Conservation (phyloP, 92 coral and sea anemone genomes). For the Zoanthus sansibaricus region DNA sequence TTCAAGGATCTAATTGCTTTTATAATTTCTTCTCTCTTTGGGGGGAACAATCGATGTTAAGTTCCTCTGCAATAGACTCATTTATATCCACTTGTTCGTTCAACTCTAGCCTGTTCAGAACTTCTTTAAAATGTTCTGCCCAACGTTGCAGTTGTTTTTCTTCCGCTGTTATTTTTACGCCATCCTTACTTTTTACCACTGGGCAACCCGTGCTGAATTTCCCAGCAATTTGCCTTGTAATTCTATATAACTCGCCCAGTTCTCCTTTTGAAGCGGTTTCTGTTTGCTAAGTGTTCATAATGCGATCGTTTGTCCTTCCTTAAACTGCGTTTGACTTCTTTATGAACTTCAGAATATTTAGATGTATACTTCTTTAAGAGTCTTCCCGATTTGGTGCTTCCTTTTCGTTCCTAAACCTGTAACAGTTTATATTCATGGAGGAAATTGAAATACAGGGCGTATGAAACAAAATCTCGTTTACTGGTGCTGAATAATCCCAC, state of each 20-base stretch:
- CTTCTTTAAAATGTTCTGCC: background rate
- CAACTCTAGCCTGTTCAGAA: background rate
- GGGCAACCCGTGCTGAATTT: background rate
- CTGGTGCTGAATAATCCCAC: too few species aligned
- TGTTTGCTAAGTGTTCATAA: background rate
- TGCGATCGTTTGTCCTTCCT: background rate
- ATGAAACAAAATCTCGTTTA: too few species aligned
- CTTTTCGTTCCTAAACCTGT: background rate
- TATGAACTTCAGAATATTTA: background rate
- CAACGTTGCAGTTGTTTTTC: background rate
- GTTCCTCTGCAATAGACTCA: background rate
- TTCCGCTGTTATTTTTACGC: background rate
- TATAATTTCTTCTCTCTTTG: background rate
- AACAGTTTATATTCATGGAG: too few species aligned
- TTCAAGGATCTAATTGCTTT: slow-evolving; percentile 1
- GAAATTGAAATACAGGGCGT: too few species aligned
- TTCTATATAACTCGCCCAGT: background rate
- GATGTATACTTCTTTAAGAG: background rate
- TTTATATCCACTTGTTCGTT: background rate
- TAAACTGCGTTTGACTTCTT: background rate
- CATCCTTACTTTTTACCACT: background rate
- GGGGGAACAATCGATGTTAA: background rate
- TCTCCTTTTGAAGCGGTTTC: slow-evolving; percentile 4
- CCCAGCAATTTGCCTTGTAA: background rate
- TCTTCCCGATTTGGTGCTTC: slow-evolving; percentile 22